These are phyloP conservation scores for Latrodectus hesperus DNA, from an alignment of 2,888 invertebrate genomes.

Conservation along the genomic window DNA sequence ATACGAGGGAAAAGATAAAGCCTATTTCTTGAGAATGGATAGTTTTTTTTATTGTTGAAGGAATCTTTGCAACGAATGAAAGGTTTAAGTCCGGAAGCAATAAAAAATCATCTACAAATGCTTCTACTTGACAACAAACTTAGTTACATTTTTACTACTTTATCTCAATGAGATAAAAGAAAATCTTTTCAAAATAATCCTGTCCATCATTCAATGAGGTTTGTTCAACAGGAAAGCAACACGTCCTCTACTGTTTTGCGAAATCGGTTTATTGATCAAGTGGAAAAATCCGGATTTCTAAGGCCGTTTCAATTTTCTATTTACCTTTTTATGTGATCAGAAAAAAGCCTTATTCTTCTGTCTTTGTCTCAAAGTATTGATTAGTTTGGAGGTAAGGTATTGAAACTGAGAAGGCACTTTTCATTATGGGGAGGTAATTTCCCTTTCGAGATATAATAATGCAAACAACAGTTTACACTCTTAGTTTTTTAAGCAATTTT, in stretches of 20 bases:
- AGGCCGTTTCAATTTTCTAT: conserved; percentile 44
- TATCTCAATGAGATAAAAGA: neutral
- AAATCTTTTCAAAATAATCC: neutral
- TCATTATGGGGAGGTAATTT: conserved; percentile 16
- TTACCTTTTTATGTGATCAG: conserved; percentile 25
- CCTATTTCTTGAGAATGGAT: no score
- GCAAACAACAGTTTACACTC: no score
- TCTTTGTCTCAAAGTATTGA: conserved; percentile 40
- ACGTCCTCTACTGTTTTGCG: conserved; percentile 41
- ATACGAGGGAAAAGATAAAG: no score
- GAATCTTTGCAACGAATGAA: no score
- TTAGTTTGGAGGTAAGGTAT: conserved; percentile 29
- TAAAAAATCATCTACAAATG: no score
- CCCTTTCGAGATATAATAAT: neutral
- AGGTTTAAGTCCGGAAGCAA: no score
- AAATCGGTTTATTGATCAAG: conserved; percentile 53
- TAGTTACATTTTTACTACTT: no score
- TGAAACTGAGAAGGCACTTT: conserved; percentile 40
- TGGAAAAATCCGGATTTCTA: conserved; percentile 24
- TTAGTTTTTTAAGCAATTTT: no score
- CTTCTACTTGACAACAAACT: no score
- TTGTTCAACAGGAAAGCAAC: conserved; percentile 28
- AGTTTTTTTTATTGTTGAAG: no score
- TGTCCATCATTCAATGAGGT: conserved; percentile 17
- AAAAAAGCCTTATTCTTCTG: conserved; percentile 12